Evolutionary conservation across 2,113 vertebrate genomes (phyloP).

Genomic region (Barnardius zonarius): DNA sequence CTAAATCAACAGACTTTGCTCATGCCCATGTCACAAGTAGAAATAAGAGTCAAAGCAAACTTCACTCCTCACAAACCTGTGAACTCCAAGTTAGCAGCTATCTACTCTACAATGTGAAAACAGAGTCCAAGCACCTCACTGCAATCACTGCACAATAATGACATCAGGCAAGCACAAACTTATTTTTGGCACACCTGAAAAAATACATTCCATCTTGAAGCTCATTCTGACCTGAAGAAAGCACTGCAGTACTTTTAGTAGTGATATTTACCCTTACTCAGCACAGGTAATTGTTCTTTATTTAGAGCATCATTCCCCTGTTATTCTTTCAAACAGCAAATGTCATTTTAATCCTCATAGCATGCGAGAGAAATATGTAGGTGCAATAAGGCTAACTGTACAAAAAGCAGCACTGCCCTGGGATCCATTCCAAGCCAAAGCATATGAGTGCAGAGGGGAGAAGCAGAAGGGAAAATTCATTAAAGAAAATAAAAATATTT

Average conservation of each 20-base stretch:
- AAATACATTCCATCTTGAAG: background rate
- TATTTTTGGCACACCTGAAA: background rate
- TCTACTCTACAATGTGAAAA: background rate
- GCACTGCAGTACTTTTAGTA: background rate
- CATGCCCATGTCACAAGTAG: background rate
- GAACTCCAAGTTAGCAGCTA: background rate
- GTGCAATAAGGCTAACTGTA: background rate
- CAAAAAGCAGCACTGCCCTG: background rate
- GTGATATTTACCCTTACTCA: background rate
- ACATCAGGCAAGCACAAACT: background rate
- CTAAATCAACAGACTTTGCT: fast-evolving
- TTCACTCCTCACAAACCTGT: background rate
- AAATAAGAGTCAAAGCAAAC: background rate
- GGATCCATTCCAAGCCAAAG: background rate
- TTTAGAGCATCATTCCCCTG: background rate
- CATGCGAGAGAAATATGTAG: background rate
- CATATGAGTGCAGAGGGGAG: background rate
- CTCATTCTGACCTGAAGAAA: background rate
- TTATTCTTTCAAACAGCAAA: background rate
- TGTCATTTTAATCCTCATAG: background rate
- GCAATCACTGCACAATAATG: background rate
- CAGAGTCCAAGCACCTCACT: background rate
- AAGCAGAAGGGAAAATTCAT: background rate
- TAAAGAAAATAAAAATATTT: constrained; percentile 14
- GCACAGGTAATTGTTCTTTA: background rate